Conservation (phyloP, 2,888 invertebrate genomes). For the Julus scandinavius region DNA sequence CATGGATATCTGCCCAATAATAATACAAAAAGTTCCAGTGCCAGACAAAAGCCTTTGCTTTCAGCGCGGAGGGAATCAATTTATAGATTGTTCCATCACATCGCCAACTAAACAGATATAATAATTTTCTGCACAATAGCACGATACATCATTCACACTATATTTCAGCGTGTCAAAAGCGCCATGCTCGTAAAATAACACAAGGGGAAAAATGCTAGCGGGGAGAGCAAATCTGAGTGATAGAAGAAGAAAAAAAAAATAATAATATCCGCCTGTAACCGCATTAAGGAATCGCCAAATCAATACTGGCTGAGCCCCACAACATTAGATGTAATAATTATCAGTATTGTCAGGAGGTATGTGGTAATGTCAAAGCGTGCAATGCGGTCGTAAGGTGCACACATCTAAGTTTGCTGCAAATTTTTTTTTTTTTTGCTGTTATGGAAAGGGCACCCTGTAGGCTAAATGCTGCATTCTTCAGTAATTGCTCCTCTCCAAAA, state of each 20-base stretch:
- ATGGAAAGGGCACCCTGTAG: neutral
- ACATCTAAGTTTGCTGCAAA: neutral
- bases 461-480: neutral
- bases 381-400: neutral
- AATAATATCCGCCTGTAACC: conserved; percentile 36
- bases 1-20: conserved; percentile 43
- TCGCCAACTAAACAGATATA: conserved; percentile 45
- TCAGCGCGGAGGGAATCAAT: conserved; percentile 9
- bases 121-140: conserved; percentile 44
- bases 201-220: neutral
- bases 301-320: neutral
- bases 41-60: conserved; percentile 24
- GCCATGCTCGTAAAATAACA: conserved; percentile 25
- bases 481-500: neutral
- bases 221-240: conserved; percentile 38
- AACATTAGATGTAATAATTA: conserved; percentile 29
- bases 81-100: conserved; percentile 43
- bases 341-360: neutral
- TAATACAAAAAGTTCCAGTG: conserved; percentile 18
- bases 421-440: neutral
- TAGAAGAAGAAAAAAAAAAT: neutral
- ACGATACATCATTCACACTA: conserved; percentile 32
- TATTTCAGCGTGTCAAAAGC: conserved; percentile 43
- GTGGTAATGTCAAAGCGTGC: neutral
- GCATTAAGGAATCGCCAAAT: conserved; percentile 21